Conservation (phyloP, 2,113 vertebrate genomes). For the Plectropomus leopardus region DNA sequence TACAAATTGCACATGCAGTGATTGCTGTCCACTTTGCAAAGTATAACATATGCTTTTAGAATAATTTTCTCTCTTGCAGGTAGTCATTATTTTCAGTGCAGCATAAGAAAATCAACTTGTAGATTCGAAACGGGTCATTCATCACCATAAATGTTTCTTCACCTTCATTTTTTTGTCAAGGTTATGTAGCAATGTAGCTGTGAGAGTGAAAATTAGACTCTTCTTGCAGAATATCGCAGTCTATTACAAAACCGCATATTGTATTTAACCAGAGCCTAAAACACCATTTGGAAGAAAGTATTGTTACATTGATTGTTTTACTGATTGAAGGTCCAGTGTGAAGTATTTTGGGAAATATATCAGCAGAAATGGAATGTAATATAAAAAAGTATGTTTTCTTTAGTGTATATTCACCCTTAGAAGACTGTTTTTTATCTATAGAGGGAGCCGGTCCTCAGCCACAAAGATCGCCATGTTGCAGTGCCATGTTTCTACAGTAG, state of each 20-base stretch:
- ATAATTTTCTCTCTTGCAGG: conserved; percentile 43
- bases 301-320: not conserved
- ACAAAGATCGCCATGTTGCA: too few relatives aligned
- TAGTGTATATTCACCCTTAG: too few relatives aligned
- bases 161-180: conserved; percentile 54
- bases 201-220: not conserved
- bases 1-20: conserved; percentile 26
- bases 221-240: not conserved
- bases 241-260: not conserved
- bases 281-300: not conserved
- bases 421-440: too few relatives aligned
- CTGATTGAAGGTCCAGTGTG: too few relatives aligned
- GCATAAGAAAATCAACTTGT: conserved; percentile 38
- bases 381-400: too few relatives aligned
- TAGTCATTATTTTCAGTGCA: conserved; percentile 31
- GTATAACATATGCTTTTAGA: conserved; percentile 24
- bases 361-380: too few relatives aligned
- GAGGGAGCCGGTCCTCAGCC: too few relatives aligned
- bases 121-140: conserved; percentile 46
- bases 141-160: conserved; percentile 49
- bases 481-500: too few relatives aligned
- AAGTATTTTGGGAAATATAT: too few relatives aligned
- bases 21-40: conserved; percentile 15
- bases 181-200: conserved; percentile 35
- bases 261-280: not conserved